Evolutionary conservation across 2,113 vertebrate species (phyloP), one percentile per base, ranked within the genome.

Genomic region (Sitta europaea): DNA sequence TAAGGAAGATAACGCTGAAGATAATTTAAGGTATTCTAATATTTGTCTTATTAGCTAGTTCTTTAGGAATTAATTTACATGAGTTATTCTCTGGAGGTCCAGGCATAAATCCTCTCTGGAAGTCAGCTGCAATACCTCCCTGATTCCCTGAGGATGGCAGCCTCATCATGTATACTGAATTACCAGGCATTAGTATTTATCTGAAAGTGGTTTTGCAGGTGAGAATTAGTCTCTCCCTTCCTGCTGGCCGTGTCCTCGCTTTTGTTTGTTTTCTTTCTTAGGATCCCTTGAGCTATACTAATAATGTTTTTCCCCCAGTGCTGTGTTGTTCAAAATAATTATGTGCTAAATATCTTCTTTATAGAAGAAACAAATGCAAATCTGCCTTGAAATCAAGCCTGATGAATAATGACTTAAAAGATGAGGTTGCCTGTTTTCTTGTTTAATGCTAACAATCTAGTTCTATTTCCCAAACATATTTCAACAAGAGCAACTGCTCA

Each of bases 61-160:
- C 28, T 67, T 31, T 38, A 61, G 31, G 27, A 70, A n/a, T 54
- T 40, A 17, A 76, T 83, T 94, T 47, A 18, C 10, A 2, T 12
- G 40, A 73, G 42, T 57, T 83, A 14, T 11, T 50, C 54, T 61
- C 27, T 71, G 28, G 59, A 66, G 36, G 13, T 53, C 12, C 18
- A 45, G 55, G 58, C 28, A 10, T 61, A 82, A 90, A 57, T 84
- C 6, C 17, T 72, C 28, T 45, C 35, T 86, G 35, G 16, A 74
- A 86, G 14, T 25, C 24, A 48, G 84, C 80, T 95, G 96, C 89
- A 97, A 3, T 94, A 92, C 61, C 91, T 88, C 0, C 36, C 14
- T 0, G 0, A 15, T 94, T 86, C 92, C 95, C 95, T 94, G 94
- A 95, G 86, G 96, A 96, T 96, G 96, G 93, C 95, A 95, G 84